Evolutionary conservation across 2,113 vertebrate genomes (phyloP).

Genomic region (Tachysurus vachellii): DNA sequence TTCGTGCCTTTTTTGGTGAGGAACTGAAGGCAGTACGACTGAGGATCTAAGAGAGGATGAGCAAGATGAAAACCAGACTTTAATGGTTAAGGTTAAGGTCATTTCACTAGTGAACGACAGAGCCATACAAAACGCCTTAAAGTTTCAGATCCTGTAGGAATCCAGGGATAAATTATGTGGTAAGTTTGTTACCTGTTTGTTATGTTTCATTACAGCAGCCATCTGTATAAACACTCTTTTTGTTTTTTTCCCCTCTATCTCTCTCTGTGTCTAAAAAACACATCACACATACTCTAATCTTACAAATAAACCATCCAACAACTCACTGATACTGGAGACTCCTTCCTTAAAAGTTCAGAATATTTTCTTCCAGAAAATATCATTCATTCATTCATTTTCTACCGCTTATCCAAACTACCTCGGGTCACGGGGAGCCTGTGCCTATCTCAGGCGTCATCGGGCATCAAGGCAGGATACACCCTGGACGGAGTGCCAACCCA

Average conservation of each 20-base stretch:
- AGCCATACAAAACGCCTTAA: background rate
- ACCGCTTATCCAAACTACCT: no score
- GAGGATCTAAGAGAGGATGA: background rate
- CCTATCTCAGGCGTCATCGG: no score
- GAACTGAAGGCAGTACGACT: background rate
- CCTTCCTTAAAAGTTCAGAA: background rate
- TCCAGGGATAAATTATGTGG: background rate
- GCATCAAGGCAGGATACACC: no score
- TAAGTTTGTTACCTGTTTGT: background rate
- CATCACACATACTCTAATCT: background rate
- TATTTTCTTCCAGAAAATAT: background rate
- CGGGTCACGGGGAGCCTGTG: no score
- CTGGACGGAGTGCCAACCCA: no score
- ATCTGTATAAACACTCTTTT: background rate
- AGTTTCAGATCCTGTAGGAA: background rate
- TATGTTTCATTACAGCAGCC: background rate
- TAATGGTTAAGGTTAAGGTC: background rate
- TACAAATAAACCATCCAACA: background rate
- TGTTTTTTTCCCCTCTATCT: background rate
- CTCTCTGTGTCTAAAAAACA: background rate
- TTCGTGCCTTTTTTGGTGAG: background rate
- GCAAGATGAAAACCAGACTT: conserved; percentile 17
- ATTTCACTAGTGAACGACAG: background rate
- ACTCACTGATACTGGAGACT: background rate
- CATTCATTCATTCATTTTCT: no score